These are phyloP conservation scores for Microctonus aethiopoides DNA, from an alignment of 2,888 invertebrate species.

Conservation along the genomic window DNA sequence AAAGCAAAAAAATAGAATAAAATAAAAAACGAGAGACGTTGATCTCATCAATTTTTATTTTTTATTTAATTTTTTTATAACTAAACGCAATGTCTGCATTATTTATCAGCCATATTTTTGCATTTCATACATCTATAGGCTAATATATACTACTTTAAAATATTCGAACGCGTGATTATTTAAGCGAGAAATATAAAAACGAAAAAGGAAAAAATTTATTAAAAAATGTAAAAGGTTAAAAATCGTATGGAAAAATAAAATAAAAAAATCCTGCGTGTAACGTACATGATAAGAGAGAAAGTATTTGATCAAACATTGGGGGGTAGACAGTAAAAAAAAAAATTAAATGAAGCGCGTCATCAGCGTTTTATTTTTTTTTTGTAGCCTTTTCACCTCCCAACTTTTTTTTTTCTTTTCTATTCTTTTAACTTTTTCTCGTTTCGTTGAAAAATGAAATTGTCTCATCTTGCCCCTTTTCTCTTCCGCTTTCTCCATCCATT, in stretches of 20 bases:
- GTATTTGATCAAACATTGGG: conserved; percentile 30
- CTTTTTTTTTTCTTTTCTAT: background rate
- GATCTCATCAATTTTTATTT: background rate
- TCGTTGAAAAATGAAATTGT: conserved; percentile 34
- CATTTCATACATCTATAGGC: conserved; percentile 42
- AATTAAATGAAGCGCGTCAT: conserved; percentile 31
- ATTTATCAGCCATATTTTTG: conserved; percentile 44
- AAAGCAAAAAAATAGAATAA: too few relatives aligned
- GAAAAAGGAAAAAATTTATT: background rate
- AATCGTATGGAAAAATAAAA: background rate
- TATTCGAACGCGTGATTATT: conserved; percentile 26
- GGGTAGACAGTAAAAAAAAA: conserved; percentile 20
- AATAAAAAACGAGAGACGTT: background rate
- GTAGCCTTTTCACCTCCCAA: conserved; percentile 16
- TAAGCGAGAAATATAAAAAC: background rate
- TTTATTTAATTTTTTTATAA: background rate
- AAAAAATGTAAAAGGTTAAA: background rate
- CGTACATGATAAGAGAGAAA: conserved; percentile 26
- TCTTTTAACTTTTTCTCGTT: conserved; percentile 30
- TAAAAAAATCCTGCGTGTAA: conserved; percentile 15
- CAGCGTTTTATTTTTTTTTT: conserved; percentile 24
- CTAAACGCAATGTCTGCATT: conserved; percentile 35
- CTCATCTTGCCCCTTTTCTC: conserved; percentile 12
- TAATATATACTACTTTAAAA: too few relatives aligned
- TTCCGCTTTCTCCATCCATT: conserved; percentile 11